These are phyloP conservation scores for Lepilemur septentrionalis DNA, from an alignment of 2,797 vertebrate genomes.

Conservation along the genomic window DNA sequence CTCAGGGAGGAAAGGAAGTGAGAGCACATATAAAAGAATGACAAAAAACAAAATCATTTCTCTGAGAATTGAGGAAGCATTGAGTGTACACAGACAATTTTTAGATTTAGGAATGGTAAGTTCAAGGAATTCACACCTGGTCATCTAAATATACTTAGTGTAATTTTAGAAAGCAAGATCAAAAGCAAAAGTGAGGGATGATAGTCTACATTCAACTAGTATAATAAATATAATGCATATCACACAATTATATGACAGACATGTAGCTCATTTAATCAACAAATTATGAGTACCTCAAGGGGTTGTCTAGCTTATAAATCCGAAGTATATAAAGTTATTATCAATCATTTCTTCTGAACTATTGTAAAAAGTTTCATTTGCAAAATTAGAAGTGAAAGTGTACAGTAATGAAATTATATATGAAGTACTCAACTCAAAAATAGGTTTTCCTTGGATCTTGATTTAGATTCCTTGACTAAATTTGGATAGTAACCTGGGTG, in stretches of 20 bases:
- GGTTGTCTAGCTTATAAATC: not conserved
- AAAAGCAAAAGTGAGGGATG: not conserved
- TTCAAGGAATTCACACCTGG: not conserved
- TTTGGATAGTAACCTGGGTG: not conserved
- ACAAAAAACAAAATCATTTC: not conserved
- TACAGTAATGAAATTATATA: not conserved
- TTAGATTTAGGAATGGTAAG: not conserved
- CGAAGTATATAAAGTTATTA: not conserved
- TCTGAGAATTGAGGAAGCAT: not conserved
- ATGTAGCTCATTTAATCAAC: not conserved
- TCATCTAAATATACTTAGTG: not conserved
- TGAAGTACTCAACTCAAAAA: not conserved
- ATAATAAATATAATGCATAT: not conserved
- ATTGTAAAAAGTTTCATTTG: not conserved
- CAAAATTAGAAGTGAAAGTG: not conserved
- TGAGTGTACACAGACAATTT: not conserved
- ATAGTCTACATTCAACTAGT: not conserved
- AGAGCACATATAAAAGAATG: not conserved
- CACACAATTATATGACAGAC: not conserved
- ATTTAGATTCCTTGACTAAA: not conserved
- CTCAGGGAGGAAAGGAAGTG: not conserved
- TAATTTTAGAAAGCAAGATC: not conserved
- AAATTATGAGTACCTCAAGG: not conserved
- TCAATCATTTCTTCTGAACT: not conserved
- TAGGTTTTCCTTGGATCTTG: not conserved